Percentiles rank a stretch among this genome's conserved stretches.
phyloP scores from a whole-genome alignment of 1,140 invertebrate species.

The Melanaphis sacchari region DNA sequence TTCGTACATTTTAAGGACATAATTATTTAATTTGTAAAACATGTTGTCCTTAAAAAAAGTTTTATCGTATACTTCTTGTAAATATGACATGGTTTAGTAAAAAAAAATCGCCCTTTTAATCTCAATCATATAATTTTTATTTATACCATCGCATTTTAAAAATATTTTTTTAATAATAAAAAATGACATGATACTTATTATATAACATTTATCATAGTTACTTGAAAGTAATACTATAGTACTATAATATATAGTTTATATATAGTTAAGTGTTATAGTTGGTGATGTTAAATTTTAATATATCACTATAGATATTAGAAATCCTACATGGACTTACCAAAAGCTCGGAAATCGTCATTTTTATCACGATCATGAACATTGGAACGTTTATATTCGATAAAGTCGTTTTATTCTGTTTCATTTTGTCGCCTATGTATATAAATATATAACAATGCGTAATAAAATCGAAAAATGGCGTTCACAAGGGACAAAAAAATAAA shows the following conservation, averaged over 20 bases:
- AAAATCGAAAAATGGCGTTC: background rate
- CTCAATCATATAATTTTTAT: too few relatives aligned
- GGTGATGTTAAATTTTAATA: background rate
- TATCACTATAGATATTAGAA: background rate
- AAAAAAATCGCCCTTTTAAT: background rate
- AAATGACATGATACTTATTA: too few relatives aligned
- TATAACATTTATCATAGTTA: too few relatives aligned
- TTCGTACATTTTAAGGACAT: background rate
- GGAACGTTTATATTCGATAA: background rate
- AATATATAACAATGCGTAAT: background rate
- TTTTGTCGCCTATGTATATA: background rate
- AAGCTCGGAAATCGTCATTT: background rate
- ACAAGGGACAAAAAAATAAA: background rate
- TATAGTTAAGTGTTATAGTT: too few relatives aligned
- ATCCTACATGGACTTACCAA: background rate
- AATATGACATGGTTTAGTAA: background rate
- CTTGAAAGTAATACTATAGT: too few relatives aligned
- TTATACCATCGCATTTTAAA: background rate
- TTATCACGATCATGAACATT: background rate
- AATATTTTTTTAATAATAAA: background rate
- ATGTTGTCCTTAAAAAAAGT: background rate
- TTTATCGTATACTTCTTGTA: background rate
- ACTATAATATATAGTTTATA: too few relatives aligned
- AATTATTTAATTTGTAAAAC: background rate
- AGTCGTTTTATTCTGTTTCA: background rate